Evolutionary conservation across 1,140 invertebrate species (phyloP), one percentile per base, ranked within the genome.

Genomic region (Maconellicoccus hirsutus): DNA sequence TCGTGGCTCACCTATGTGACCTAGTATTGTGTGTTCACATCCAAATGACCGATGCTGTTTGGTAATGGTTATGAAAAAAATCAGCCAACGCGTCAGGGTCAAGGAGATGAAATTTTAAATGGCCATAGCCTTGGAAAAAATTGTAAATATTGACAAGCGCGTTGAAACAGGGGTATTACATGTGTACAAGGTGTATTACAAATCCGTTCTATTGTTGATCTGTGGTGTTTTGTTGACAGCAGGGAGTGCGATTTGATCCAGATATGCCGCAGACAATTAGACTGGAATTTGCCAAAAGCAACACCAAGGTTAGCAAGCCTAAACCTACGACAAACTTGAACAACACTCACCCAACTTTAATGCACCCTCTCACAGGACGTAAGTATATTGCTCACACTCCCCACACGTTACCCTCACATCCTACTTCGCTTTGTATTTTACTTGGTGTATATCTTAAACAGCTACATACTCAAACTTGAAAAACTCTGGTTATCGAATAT

Each of bases 261-360:
- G 96, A 99, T 86, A 92, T 98, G 87, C 94, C 95, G 82, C 96
- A 99, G 90, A 98, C 96, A 79, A 95, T 99, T 85, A 90, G 98
- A 82, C 90, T 99, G 86, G 98, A 99, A 89, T 98, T 99, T 89
- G 98, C 98, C 85, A 98, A 98, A 89, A 98, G 96, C 88, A 99
- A 99, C 89, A 99, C 98, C 83, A 99, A 99, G 90, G 97, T 99
- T 86, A 97, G 94, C 87, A 98, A 98, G 88, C 96, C 96, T 81
- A 99, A 98, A 88, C 92, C 94, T 86, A 89, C 91, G 83, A 86
- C 89, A 79, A 90, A 92, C 80, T 92, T 93, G 86, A 89, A 90
- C 91, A 82, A 87, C 86, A 82, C 86, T 88, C 86, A 94, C 88
- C 93, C 93, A 84, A 92, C 93, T 87, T 90, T 96, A 86, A 94